phyloP scores from a whole-genome alignment of 64 coral and sea anemone genomes.

The Stichodactyla mertensii region DNA sequence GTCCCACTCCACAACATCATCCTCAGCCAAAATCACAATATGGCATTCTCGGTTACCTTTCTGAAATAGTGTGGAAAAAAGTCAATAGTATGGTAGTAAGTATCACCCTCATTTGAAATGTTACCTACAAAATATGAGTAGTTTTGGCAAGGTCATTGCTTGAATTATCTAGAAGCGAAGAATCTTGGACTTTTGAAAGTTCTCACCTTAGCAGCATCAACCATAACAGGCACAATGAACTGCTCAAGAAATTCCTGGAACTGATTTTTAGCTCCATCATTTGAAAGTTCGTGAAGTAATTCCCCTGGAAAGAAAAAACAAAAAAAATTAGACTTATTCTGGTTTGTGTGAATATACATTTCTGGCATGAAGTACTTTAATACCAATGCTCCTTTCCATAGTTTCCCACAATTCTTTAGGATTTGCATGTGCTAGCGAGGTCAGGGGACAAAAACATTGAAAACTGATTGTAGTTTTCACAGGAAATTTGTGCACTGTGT shows the following conservation, averaged over 20 bases:
- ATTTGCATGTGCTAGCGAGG: too few relatives aligned
- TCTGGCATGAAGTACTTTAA: too few relatives aligned
- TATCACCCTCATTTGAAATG: neutral
- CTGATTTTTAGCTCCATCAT: slow-evolving; percentile 94
- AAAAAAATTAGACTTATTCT: neutral
- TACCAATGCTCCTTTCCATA: too few relatives aligned
- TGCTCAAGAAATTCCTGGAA: slow-evolving; percentile 86
- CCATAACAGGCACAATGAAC: slow-evolving; percentile 92
- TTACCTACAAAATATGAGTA: too few relatives aligned
- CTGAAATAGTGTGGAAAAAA: slow-evolving; percentile 28
- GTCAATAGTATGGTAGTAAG: neutral
- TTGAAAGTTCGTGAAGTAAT: slow-evolving; percentile 95
- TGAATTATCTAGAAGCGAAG: too few relatives aligned
- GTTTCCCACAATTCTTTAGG: too few relatives aligned
- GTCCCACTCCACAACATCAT: slow-evolving; percentile 99
- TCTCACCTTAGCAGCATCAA: slow-evolving; percentile 81
- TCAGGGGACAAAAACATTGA: too few relatives aligned
- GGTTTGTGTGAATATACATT: neutral
- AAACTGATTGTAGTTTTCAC: too few relatives aligned
- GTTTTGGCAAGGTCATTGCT: too few relatives aligned
- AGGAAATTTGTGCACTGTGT: too few relatives aligned
- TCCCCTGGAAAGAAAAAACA: slow-evolving; percentile 58
- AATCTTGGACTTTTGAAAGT: too few relatives aligned
- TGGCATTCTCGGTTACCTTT: slow-evolving; percentile 95
- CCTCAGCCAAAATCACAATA: slow-evolving; percentile 92